Conservation (phyloP, 2,113 vertebrate species). For the Lophius piscatorius region DNA sequence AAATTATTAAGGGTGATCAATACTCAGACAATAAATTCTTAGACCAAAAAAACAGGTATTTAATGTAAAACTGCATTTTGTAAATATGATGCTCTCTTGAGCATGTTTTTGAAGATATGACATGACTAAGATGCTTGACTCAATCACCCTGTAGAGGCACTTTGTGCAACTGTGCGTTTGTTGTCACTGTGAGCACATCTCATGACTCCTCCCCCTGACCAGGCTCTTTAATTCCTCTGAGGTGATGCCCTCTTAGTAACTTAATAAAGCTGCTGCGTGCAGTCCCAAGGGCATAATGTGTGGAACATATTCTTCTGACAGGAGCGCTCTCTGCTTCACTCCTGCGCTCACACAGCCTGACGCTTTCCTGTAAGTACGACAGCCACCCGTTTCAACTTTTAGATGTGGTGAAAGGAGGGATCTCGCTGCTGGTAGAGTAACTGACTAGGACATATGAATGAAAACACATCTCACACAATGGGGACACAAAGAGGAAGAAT, state of each 20-base stretch:
- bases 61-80: too few species aligned
- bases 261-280: constrained; percentile 71
- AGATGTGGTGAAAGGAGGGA: constrained; percentile 28
- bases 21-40: too few species aligned
- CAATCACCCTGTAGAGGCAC: constrained; percentile 1
- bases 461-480: constrained; percentile 34
- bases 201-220: constrained; percentile 56
- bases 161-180: constrained; percentile 17
- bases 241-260: constrained; percentile 63
- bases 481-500: constrained; percentile 42
- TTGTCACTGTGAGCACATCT: constrained; percentile 36
- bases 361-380: constrained; percentile 63
- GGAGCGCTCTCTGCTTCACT: constrained; percentile 41
- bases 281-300: constrained; percentile 61
- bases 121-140: constrained; percentile 34
- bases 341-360: constrained; percentile 42
- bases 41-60: too few species aligned
- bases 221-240: constrained; percentile 56
- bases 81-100: too few species aligned
- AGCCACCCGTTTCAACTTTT: constrained; percentile 28
- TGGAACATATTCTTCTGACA: constrained; percentile 62
- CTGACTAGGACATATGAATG: constrained; percentile 56
- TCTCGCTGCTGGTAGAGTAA: constrained; percentile 35
- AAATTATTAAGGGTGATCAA: too few species aligned
- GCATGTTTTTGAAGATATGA: constrained; percentile 6